A percentile compares a stretch with the other conserved stretches of the same genome.
phyloP scores from a whole-genome alignment of 2,888 invertebrate species.

The Neoscelio sp. region DNA sequence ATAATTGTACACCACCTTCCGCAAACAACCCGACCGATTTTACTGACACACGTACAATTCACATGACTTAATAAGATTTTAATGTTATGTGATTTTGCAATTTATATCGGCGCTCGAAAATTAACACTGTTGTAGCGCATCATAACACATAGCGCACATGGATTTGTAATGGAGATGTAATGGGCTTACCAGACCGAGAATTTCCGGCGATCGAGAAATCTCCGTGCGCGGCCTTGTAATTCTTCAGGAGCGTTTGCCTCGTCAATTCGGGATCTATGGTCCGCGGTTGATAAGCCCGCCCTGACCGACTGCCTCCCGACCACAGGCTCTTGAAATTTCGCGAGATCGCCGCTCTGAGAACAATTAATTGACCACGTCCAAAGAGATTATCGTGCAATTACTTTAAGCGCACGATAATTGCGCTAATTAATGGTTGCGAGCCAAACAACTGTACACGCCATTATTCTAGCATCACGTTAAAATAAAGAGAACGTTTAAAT shows the following conservation, averaged over 20 bases:
- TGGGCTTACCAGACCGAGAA: slow-evolving; percentile 78
- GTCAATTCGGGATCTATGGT: slow-evolving; percentile 90
- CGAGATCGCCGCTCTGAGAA: slow-evolving; percentile 89
- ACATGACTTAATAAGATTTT: slow-evolving; percentile 5
- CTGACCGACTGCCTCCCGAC: slow-evolving; percentile 88
- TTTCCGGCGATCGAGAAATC: slow-evolving; percentile 82
- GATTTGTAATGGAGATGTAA: slow-evolving; percentile 39
- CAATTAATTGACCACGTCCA: slow-evolving; percentile 67
- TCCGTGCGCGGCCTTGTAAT: slow-evolving; percentile 86
- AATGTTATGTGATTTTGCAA: slow-evolving; percentile 7
- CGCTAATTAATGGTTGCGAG: slow-evolving; percentile 42
- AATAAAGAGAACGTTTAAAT: no score
- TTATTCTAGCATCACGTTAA: slow-evolving; percentile 30
- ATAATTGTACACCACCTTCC: no score
- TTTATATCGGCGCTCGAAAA: neutral
- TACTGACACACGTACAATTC: no score
- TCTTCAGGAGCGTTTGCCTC: slow-evolving; percentile 88
- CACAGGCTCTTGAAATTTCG: slow-evolving; percentile 88
- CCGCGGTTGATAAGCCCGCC: slow-evolving; percentile 85
- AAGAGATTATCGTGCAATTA: slow-evolving; percentile 68
- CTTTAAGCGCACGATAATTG: slow-evolving; percentile 49
- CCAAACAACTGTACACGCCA: slow-evolving; percentile 5
- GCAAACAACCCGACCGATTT: no score
- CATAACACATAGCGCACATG: neutral
- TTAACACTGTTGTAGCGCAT: neutral